A percentile compares a stretch with the other conserved stretches of the same genome.
These are phyloP conservation scores for Limnephilus rhombicus DNA, from an alignment of 2,888 invertebrate genomes.

Conservation along the genomic window DNA sequence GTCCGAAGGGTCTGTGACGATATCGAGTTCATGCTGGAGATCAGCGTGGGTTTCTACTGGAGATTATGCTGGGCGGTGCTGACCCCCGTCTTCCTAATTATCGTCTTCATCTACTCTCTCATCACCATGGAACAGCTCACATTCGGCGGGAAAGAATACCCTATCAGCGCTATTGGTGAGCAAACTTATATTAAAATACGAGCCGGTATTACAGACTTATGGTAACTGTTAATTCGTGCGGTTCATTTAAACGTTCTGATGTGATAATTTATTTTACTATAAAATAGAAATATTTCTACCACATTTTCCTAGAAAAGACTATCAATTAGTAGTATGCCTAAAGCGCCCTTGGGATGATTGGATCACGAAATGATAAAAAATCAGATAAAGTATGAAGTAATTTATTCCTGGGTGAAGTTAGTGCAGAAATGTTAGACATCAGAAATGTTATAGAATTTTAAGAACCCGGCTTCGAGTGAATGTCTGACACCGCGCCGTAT, in stretches of 20 bases:
- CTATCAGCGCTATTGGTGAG: constrained; percentile 72
- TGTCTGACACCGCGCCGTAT: no score
- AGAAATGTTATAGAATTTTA: no score
- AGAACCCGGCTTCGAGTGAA: no score
- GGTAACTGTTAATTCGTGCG: background rate
- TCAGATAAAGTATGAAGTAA: no score
- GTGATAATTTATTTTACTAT: background rate
- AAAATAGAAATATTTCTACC: no score
- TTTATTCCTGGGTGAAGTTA: no score
- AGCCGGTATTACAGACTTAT: no score
- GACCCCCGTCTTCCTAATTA: constrained; percentile 77
- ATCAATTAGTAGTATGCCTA: no score
- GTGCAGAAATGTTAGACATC: no score
- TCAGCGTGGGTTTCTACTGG: constrained; percentile 79
- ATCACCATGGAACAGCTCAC: constrained; percentile 72
- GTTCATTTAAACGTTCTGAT: background rate
- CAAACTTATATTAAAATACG: constrained; percentile 3
- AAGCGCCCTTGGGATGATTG: no score
- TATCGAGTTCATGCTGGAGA: constrained; percentile 80
- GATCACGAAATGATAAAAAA: no score
- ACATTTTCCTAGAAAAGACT: no score
- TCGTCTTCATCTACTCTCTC: constrained; percentile 77
- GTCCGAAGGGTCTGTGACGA: constrained; percentile 79
- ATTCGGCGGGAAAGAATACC: constrained; percentile 73
- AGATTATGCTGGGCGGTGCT: constrained; percentile 79